Conservation (phyloP, 2,888 invertebrate genomes). For the Drosophila merina region DNA sequence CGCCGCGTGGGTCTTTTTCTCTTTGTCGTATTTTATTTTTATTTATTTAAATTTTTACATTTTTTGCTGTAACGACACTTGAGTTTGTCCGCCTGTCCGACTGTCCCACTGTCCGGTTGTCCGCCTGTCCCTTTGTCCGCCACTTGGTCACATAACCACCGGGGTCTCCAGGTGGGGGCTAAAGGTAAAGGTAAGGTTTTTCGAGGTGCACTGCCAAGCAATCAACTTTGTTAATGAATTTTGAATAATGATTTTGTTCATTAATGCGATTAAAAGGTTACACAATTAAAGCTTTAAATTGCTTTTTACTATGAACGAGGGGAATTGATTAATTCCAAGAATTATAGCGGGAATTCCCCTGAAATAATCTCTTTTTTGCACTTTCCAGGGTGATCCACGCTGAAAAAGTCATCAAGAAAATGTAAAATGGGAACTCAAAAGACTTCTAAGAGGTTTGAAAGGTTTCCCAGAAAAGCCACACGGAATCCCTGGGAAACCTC, state of each 20-base stretch:
- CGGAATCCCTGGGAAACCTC: not conserved
- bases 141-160: constrained; percentile 65
- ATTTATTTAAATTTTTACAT: not conserved
- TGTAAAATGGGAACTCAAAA: not conserved
- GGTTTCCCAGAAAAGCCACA: not conserved
- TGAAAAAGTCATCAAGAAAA: not conserved
- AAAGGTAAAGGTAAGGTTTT: not conserved
- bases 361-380: not conserved
- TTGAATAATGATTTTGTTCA: not conserved
- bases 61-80: constrained; percentile 45
- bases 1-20: constrained; percentile 21
- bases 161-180: constrained; percentile 8
- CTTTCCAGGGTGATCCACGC: not conserved
- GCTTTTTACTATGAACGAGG: not conserved
- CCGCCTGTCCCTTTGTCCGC: constrained; percentile 11
- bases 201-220: constrained; percentile 1
- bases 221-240: constrained; percentile 2
- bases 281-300: not conserved
- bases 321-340: not conserved
- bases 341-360: not conserved
- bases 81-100: constrained; percentile 21
- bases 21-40: constrained; percentile 49
- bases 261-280: not conserved
- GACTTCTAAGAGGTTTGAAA: no score
- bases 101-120: no score